phyloP scores from a whole-genome alignment of 2,888 invertebrate species.

The Andrena chrysosceles region DNA sequence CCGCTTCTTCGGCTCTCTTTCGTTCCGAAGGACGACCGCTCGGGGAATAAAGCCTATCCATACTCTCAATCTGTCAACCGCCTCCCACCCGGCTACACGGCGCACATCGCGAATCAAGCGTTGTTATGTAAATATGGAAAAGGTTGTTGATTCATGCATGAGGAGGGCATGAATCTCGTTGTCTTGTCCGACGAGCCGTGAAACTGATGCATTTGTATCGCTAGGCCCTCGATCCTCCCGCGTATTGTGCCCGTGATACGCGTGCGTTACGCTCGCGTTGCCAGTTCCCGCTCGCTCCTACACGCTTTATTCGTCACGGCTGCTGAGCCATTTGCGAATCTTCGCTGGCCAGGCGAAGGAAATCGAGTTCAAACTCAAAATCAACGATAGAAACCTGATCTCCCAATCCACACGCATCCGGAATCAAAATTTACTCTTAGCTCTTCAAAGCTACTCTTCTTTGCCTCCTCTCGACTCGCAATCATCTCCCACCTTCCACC shows the following conservation, averaged over 20 bases:
- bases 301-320: constrained; percentile 8
- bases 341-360: not conserved
- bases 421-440: no score
- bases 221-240: constrained; percentile 59
- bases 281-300: constrained; percentile 28
- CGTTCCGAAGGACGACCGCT: constrained; percentile 66
- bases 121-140: constrained; percentile 84
- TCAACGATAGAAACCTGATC: not conserved
- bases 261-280: constrained; percentile 54
- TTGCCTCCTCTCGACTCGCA: no score
- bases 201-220: constrained; percentile 84
- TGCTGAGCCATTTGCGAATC: constrained; percentile 4
- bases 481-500: no score
- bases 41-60: constrained; percentile 76
- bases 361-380: not conserved
- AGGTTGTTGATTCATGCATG: constrained; percentile 84
- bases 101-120: constrained; percentile 73
- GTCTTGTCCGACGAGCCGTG: constrained; percentile 84
- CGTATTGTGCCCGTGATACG: constrained; percentile 47
- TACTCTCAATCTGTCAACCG: constrained; percentile 82
- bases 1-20: constrained; percentile 39
- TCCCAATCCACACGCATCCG: no score
- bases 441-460: no score
- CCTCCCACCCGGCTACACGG: constrained; percentile 70
- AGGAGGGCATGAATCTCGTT: constrained; percentile 81